Evolutionary conservation across 2,797 vertebrate species (phyloP).

Genomic region (Odontamblyopus rebecca): DNA sequence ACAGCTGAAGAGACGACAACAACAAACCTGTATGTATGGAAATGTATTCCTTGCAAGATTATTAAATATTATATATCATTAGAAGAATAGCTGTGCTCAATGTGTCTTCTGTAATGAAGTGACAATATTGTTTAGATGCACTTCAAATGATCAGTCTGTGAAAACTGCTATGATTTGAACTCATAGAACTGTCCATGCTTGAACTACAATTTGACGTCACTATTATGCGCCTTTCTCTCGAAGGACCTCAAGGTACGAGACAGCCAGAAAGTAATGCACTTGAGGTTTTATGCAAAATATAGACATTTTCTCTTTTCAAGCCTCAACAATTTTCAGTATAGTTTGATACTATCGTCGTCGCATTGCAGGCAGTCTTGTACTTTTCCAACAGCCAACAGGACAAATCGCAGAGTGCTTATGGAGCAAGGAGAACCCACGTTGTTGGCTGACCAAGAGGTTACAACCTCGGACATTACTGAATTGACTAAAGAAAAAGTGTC

Average conservation of each 20-base stretch:
- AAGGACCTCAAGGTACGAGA: slow-evolving; percentile 25
- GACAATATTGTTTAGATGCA: no score
- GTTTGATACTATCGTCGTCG: background rate
- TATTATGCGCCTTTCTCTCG: background rate
- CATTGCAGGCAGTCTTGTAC: background rate
- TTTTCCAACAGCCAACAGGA: background rate
- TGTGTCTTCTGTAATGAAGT: no score
- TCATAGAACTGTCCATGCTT: no score
- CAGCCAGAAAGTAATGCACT: slow-evolving; percentile 29
- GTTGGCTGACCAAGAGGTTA: slow-evolving; percentile 5
- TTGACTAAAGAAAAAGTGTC: background rate
- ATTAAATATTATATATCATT: no score
- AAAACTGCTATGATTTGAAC: no score
- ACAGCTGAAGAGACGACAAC: no score
- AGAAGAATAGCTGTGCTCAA: no score
- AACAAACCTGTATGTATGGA: no score
- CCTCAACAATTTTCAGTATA: background rate
- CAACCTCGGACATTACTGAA: slow-evolving; percentile 10
- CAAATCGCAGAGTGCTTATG: slow-evolving; percentile 29
- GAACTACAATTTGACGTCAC: slow-evolving; percentile 53
- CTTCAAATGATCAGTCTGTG: no score
- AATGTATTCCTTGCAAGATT: no score
- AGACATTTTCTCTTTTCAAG: background rate
- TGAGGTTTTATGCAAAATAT: slow-evolving; percentile 15
- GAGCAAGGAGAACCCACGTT: slow-evolving; percentile 19